Evolutionary conservation across 2,888 invertebrate species (phyloP).

Genomic region (Papilio elwesi): DNA sequence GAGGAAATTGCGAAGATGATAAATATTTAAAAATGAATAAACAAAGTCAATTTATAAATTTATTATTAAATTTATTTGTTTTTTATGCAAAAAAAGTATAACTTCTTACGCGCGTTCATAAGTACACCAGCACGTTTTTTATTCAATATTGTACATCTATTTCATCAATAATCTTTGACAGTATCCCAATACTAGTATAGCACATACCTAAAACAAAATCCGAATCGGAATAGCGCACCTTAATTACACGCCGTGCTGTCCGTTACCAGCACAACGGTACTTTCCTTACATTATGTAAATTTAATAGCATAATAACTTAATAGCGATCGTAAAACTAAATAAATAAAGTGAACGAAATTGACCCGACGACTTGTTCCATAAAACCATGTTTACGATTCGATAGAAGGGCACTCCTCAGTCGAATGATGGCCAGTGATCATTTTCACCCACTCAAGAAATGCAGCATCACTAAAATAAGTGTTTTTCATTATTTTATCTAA

Average conservation of each 20-base stretch:
- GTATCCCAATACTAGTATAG: constrained; percentile 22
- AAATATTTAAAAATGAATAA: no score
- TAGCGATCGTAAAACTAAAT: constrained; percentile 46
- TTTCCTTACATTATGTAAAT: constrained; percentile 55
- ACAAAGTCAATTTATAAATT: no score
- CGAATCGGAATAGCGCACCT: constrained; percentile 43
- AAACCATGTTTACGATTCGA: constrained; percentile 31
- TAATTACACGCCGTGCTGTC: constrained; percentile 42
- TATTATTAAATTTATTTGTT: no score
- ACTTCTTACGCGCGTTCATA: no score
- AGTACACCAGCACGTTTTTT: no score
- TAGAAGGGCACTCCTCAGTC: constrained; percentile 8
- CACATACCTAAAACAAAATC: constrained; percentile 33
- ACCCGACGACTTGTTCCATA: constrained; percentile 46
- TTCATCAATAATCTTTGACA: constrained; percentile 16
- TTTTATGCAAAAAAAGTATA: no score
- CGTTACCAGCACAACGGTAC: constrained; percentile 51
- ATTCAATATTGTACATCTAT: neutral
- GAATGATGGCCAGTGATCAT: constrained; percentile 21
- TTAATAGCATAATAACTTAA: constrained; percentile 46
- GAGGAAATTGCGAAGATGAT: no score
- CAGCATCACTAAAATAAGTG: neutral
- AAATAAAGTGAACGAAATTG: constrained; percentile 45
- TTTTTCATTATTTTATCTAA: no score
- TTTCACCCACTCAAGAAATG: constrained; percentile 32